Conservation (phyloP, 2,113 vertebrate species). For the Peromyscus leucopus region DNA sequence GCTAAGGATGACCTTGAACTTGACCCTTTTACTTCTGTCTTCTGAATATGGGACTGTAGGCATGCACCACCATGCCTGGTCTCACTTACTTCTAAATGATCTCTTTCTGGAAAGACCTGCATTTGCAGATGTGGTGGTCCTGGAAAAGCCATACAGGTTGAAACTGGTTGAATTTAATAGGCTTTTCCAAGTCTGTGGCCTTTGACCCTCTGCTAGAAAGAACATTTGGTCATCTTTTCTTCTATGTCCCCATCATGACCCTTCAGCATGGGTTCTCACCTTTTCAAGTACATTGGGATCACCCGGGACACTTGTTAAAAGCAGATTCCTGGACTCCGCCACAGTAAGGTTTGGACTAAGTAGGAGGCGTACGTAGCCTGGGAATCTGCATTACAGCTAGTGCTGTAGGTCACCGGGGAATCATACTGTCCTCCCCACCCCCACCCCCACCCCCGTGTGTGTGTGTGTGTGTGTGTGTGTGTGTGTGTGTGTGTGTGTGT, state of each 20-base stretch:
- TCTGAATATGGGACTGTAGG: not conserved
- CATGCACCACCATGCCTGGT: not conserved
- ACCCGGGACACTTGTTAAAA: not conserved
- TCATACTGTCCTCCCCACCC: too few relatives aligned
- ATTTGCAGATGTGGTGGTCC: slow-evolving; percentile 18
- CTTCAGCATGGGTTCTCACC: not conserved
- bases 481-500: too few relatives aligned
- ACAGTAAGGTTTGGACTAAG: not conserved
- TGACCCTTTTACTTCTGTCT: not conserved
- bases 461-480: not conserved
- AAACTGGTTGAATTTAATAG: slow-evolving; percentile 22
- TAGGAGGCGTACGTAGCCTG: not conserved
- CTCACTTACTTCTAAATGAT: not conserved
- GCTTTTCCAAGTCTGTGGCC: not conserved
- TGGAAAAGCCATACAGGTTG: not conserved
- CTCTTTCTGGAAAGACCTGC: slow-evolving; percentile 47
- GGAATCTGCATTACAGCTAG: not conserved
- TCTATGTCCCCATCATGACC: not conserved
- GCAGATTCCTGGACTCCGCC: not conserved
- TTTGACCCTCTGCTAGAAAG: not conserved
- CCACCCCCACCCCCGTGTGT: too few relatives aligned
- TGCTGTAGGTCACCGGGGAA: not conserved
- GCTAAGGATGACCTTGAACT: not conserved
- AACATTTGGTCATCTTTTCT: not conserved
- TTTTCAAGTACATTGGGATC: not conserved